Base-by-base conservation (phyloP, 2,888 invertebrate genomes). In the Trissolcus brochymenae region DNA sequence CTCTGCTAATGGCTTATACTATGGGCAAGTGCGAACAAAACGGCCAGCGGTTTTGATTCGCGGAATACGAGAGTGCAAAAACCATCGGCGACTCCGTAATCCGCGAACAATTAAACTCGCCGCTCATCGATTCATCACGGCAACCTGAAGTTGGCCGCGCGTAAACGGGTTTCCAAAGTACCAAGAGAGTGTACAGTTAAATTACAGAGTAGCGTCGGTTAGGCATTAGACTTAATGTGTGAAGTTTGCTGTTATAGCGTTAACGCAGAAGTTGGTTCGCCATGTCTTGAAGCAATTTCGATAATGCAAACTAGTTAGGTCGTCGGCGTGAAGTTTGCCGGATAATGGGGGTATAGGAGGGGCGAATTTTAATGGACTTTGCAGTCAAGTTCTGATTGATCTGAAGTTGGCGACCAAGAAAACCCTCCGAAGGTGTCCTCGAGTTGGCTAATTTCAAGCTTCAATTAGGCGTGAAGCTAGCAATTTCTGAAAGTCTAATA, bases 11-110 rank as follows among this genome's bases (percentile, higher is more conserved):
- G 74, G 67, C 46, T 68, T 56, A 67, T 57, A 35, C 35, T 35
- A 74, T 51, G 62, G 61, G 43, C 67, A 62, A 74, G 74, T 61
- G 66, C 67, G 57, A 68, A 74, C 74, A 74, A 68, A 74, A 50
- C 67, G 67, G 35, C 43, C 62, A 49, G 43, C 43, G 62, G 57
- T 68, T 74, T 74, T 74, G 62, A 62, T 74, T 74, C 67, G 51
- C 13, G 60, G 73, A 73, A 73, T 59, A 53, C 19, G 25, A 54
- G 62, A 17, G 46, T 40, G 40, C 29, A 72, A 66, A 73, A 73
- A 73, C 46, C 59, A 35, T 35, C 35, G n/a, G 17, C 65, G 54
- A 41, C 57, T 53, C 64, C 62, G 25, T 54, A 73, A 66, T 60
- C 53, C 50, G 65, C 41, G n/a, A 17, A 55, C 60, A 73, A 73